These are phyloP conservation scores for Festucalex cinctus DNA, from an alignment of 2,113 vertebrate genomes.

Conservation along the genomic window DNA sequence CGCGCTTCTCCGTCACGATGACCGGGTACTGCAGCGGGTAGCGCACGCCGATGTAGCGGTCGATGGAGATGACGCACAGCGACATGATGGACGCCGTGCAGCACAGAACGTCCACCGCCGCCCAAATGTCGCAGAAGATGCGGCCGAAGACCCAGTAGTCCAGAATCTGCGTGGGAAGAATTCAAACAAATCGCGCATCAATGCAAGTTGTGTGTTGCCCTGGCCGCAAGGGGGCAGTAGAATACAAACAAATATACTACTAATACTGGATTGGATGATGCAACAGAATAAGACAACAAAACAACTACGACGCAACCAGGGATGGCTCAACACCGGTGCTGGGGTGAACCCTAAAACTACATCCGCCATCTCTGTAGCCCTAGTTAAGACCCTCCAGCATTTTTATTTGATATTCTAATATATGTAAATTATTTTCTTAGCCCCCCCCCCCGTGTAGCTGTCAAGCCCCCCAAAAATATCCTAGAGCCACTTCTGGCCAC, in stretches of 20 bases:
- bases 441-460: too few species aligned
- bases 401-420: too few species aligned
- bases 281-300: too few species aligned
- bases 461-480: too few species aligned
- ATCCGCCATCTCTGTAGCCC: too few species aligned
- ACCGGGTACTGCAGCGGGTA: slow-evolving; percentile 57
- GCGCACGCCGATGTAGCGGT: slow-evolving; percentile 59
- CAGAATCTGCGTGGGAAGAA: slow-evolving; percentile 38
- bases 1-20: slow-evolving; percentile 48
- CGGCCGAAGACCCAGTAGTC: slow-evolving; percentile 60
- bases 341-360: too few species aligned
- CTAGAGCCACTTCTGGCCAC: too few species aligned
- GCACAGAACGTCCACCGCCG: slow-evolving; percentile 62
- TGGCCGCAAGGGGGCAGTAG: background rate
- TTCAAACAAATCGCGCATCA: background rate
- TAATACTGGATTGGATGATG: too few species aligned
- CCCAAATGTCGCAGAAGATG: slow-evolving; percentile 65
- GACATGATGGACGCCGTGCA: slow-evolving; percentile 67
- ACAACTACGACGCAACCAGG: too few species aligned
- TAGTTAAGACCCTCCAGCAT: too few species aligned
- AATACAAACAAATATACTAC: background rate
- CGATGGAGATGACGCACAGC: slow-evolving; percentile 62
- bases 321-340: too few species aligned
- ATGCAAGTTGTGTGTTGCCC: background rate
- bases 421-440: too few species aligned